Evolutionary conservation across 2,113 vertebrate species (phyloP), one percentile per base, ranked within the genome.

Genomic region (Chloropsis hardwickii): DNA sequence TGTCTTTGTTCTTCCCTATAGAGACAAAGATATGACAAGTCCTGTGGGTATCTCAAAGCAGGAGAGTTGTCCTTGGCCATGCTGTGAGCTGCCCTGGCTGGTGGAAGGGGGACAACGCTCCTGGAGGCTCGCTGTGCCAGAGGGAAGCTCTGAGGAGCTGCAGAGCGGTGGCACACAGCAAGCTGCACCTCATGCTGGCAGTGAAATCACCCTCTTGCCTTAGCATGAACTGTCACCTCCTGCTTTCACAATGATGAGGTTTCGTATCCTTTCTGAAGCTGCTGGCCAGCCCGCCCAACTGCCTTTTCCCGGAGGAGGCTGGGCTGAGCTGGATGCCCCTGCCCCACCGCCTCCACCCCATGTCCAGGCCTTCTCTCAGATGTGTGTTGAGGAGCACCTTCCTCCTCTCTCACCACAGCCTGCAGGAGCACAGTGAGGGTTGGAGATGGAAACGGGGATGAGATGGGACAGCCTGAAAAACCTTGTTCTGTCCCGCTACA

Each of bases 261-360:
- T 90, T 96, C n/a, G 3, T 62, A 81, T 64, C 71, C 84, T 72
- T 80, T 53, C 79, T 91, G 84, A 92, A 86, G 51, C 40, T n/a
- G 74, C 53, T 7, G 35, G 53, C 69, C 83, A 91, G 45, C 77
- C 27, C 0, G 2, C n/a, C 25, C 50, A 77, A 5, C 29, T 0
- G 3, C 58, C 35, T 48, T 57, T 50, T 90, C 45, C 67, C 1
- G 1, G 19, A 15, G 33, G 66, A 86, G 84, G 58, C 66, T 42
- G 62, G 66, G 50, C 83, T 85, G 77, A 80, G 54, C 87, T 72
- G 62, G 40, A 14, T 4, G 6, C 37, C 45, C 18, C 16, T 50
- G 27, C n/a, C 4, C 3, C 21, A 33, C 27, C 0, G 0, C 33
- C 40, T 57, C 67, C 37, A 31, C 2, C 21, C 7, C 22, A 1